Base-by-base conservation (phyloP, 2,888 invertebrate species). In the Heliconius hortense region DNA sequence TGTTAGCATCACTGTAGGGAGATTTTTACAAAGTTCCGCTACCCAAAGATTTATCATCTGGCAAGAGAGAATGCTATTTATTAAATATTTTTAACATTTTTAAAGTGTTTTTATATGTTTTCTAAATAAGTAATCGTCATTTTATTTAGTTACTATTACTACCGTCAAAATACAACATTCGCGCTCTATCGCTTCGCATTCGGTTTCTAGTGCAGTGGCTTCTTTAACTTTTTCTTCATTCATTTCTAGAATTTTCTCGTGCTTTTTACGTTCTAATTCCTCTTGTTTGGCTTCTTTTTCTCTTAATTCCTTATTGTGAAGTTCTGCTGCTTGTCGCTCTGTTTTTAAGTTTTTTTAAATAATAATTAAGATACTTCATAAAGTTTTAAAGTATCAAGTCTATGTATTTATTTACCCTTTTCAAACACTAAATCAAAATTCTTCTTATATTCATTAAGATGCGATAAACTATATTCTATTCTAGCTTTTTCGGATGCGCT, bases 141-240 rank as follows among this genome's bases (percentile, higher is more conserved):
- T 0, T 35, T 8, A 35, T 1, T 5, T 48, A 15, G 43, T 48
- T 48, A 48, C 18, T 64, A 48, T 31, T 26, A 66, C 24, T 83
- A 92, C 93, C 85, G 85, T 89, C 8, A 94, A 82, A 18, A 92
- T 87, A 28, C 78, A 82, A 77, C 93, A 93, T 81, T 93, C 92
- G 28, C 82, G 82, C 77, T 92, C 90, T 69, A 93, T 82, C 11
- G 81, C 82, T 5, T 85, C 82, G 73, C 85, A 86, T 78, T 92
- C 90, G 8, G 82, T 79, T 77, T 90, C 90, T 8, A 90, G 76
- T 1, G 81, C 80, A 0, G 80, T 80, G 1, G 83, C 85, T 78
- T 90, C 88, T 75, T 77, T 82, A 1, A 80, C 81, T 59, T 85
- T 83, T 67, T 83, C 80, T 77, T 89, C 86, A 11, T 85, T 86